Evolutionary conservation across 2,113 vertebrate species (phyloP).

Genomic region (Paracanthobrama guichenoti): DNA sequence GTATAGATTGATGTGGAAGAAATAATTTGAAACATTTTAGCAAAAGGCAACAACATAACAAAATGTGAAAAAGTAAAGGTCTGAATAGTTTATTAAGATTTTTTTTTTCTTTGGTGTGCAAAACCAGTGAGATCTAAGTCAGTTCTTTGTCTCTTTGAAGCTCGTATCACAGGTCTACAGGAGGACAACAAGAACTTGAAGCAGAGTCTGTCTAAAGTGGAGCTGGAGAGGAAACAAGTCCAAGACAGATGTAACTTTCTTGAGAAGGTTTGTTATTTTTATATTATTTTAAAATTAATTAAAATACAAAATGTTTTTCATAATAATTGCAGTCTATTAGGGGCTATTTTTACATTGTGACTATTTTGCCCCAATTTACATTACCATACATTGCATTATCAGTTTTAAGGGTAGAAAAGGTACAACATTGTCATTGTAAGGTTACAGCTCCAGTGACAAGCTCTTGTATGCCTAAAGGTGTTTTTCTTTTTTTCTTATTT

Average conservation of each 20-base stretch:
- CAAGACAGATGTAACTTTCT: conserved; percentile 92
- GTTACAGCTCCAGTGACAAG: no score
- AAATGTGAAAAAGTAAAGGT: no score
- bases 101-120: no score
- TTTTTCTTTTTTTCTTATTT: no score
- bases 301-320: not conserved
- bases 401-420: not conserved
- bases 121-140: not conserved
- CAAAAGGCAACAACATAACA: no score
- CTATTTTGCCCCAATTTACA: not conserved
- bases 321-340: not conserved
- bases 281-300: not conserved
- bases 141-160: conserved; percentile 68
- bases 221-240: conserved; percentile 89
- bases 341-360: not conserved
- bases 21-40: no score
- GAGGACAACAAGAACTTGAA: conserved; percentile 92
- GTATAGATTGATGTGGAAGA: no score
- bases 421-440: not conserved
- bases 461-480: not conserved
- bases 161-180: conserved; percentile 86
- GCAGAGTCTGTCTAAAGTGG: conserved; percentile 86
- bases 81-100: no score
- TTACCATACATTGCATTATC: not conserved
- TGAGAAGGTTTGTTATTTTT: conserved; percentile 83